Evolutionary conservation across 2,888 invertebrate species (phyloP), one percentile per base, ranked within the genome.

Genomic region (Pammene fasciana): DNA sequence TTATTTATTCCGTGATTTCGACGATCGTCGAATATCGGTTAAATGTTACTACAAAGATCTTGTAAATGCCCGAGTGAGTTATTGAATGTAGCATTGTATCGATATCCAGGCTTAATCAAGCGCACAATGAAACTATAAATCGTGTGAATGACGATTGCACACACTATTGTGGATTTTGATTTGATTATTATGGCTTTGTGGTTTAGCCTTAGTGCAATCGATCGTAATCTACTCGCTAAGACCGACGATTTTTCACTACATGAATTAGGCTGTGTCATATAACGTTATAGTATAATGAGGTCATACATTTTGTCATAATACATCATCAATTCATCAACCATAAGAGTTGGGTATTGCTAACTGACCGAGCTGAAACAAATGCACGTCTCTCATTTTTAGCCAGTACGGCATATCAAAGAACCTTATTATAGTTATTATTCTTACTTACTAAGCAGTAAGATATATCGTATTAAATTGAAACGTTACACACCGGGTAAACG

Each of bases 101-200:
- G 38, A n/a, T 41, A 41, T 62, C 62, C 62, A 38, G 50, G 62
- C n/a, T 62, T 26, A 41, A 62, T 52, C 62, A 36, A 43, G 13
- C 26, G 43, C 10, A 61, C 62, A 62, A 62, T 62, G 41, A 62
- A 62, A 18, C 18, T n/a, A 62, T 62, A 62, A 62, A 62, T 62
- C 62, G 41, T 26, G 62, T 62, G 50, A 62, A 62, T 62, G n/a
- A 41, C 62, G 50, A 36, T 38, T 46, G 38, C 50, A 38, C 36
- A 18, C n/a, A 18, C 50, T 8, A 52, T 50, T 59, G 59, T 59
- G 34, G 60, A 48, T 48, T 60, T 36, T 48, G 60, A 60, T 60
- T 60, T 60, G n/a, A n/a, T n/a, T 46, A 60, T 46, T 60, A 60
- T 16, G 14, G 36, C 36, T 48, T 59, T 48, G 48, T 13, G 48